phyloP scores from a whole-genome alignment of 1,140 invertebrate genomes.

The Tenebrio molitor region DNA sequence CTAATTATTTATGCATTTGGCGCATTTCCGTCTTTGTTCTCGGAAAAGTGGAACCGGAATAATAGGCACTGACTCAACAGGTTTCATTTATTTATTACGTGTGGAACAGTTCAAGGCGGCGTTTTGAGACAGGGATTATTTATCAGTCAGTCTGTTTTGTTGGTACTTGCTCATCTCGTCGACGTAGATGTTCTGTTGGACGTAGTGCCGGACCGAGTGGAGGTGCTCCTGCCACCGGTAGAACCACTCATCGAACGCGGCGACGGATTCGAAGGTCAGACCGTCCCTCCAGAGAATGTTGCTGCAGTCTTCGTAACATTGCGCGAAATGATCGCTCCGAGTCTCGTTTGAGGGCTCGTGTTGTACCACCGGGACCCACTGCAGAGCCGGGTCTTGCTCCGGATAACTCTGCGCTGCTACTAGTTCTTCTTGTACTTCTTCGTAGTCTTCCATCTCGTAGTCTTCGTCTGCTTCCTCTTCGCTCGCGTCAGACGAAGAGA shows the following conservation, averaged over 20 bases:
- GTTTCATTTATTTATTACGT: conserved; percentile 17
- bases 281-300: conserved; percentile 56
- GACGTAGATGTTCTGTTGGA: conserved; percentile 63
- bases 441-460: conserved; percentile 53
- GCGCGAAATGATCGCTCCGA: conserved; percentile 39
- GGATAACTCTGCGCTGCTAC: conserved; percentile 6
- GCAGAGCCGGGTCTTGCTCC: conserved; percentile 48
- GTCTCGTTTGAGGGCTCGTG: not conserved
- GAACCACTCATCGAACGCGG: conserved; percentile 57
- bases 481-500: conserved; percentile 1
- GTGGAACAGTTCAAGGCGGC: not conserved
- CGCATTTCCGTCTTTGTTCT: conserved; percentile 31
- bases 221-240: conserved; percentile 60
- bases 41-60: conserved; percentile 14
- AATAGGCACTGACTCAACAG: conserved; percentile 9
- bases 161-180: conserved; percentile 61
- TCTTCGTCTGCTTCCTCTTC: conserved; percentile 50
- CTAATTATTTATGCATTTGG: conserved; percentile 31
- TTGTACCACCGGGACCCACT: conserved; percentile 54
- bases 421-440: conserved; percentile 38
- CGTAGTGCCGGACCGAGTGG: conserved; percentile 57
- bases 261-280: conserved; percentile 56
- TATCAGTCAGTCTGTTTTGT: conserved; percentile 5
- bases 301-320: conserved; percentile 58
- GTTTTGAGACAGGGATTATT: conserved; percentile 3